These are phyloP conservation scores for Dipodomys ordii DNA, from an alignment of 2,113 vertebrate genomes.

Conservation along the genomic window DNA sequence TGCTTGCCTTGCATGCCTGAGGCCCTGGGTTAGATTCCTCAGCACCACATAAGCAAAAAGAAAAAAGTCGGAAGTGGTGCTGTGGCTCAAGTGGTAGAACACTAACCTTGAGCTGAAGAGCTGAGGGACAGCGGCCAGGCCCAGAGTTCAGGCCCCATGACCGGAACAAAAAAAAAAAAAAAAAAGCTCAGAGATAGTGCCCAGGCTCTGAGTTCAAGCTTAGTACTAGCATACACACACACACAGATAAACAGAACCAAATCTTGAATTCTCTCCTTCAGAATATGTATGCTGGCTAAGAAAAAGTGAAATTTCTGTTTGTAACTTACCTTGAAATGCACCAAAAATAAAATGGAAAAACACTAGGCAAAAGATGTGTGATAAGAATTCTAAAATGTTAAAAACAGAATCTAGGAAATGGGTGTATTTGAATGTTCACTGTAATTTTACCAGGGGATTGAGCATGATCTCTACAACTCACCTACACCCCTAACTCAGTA, in stretches of 20 bases:
- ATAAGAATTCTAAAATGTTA: background rate
- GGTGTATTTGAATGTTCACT: background rate
- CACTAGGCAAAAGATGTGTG: background rate
- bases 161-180: too few species aligned
- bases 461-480: background rate
- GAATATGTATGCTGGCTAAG: background rate
- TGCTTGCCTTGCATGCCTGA: too few species aligned
- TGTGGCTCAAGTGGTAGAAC: too few species aligned
- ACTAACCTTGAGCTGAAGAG: too few species aligned
- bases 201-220: too few species aligned
- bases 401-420: background rate
- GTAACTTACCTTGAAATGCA: slow-evolving; percentile 3
- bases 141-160: too few species aligned
- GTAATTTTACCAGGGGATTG: background rate
- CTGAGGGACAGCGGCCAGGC: too few species aligned
- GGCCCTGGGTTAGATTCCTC: too few species aligned
- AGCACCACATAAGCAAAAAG: too few species aligned
- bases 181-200: too few species aligned
- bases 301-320: background rate
- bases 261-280: background rate
- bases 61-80: too few species aligned
- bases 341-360: slow-evolving; percentile 4
- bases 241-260: background rate
- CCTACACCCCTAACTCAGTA: background rate
- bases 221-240: too few species aligned